Evolutionary conservation across 2,797 vertebrate species (phyloP).

Genomic region (Harpagifer antarcticus): DNA sequence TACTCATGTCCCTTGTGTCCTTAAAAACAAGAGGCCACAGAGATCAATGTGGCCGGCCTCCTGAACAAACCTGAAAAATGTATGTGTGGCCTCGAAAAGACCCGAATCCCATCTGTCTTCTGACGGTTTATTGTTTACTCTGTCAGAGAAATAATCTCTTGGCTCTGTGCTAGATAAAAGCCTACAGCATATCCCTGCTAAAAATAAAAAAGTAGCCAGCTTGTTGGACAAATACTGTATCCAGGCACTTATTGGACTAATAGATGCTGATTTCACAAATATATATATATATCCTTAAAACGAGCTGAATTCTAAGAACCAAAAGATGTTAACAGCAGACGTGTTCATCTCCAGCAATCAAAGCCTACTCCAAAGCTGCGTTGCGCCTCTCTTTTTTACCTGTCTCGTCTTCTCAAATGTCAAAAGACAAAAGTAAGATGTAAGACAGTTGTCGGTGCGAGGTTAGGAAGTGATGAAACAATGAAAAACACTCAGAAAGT

Average conservation of each 20-base stretch:
- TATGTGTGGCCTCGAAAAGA: conserved; percentile 22
- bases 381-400: background rate
- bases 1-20: conserved; percentile 38
- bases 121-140: conserved; percentile 58
- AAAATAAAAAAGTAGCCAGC: background rate
- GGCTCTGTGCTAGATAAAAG: conserved; percentile 20
- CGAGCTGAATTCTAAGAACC: background rate
- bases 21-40: conserved; percentile 40
- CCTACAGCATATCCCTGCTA: background rate
- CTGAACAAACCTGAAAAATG: conserved; percentile 56
- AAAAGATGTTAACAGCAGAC: conserved; percentile 2
- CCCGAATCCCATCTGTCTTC: conserved; percentile 53
- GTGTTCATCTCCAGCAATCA: conserved; percentile 14
- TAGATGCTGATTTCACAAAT: background rate
- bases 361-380: background rate
- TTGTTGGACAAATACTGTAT: background rate
- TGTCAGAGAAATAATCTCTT: conserved; percentile 56
- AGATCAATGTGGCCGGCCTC: conserved; percentile 39
- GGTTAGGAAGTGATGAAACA: conserved; percentile 55
- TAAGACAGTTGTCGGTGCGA: conserved; percentile 47
- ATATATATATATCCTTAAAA: background rate
- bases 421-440: conserved; percentile 44
- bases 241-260: conserved; percentile 5
- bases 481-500: conserved; percentile 39
- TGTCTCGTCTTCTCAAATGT: conserved; percentile 27